Evolutionary conservation across 2,113 vertebrate species (phyloP).

Genomic region (Dicrurus megarhynchus): DNA sequence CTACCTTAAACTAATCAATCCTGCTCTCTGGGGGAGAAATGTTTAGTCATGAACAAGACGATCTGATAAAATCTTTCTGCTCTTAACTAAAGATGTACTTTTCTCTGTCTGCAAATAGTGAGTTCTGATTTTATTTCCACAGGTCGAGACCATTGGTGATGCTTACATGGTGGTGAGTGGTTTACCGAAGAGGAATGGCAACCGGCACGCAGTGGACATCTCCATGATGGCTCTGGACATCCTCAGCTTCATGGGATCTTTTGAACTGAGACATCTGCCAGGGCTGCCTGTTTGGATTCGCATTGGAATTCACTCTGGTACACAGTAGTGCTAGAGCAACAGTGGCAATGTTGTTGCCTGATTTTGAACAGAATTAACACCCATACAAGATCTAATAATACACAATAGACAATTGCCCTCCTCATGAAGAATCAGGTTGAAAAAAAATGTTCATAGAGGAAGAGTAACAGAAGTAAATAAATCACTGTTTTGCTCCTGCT

Average conservation of each 20-base stretch:
- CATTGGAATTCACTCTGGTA: conserved; percentile 98
- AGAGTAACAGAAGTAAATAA: neutral
- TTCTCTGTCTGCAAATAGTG: neutral
- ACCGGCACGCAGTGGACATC: conserved; percentile 92
- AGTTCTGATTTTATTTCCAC: conserved; percentile 13
- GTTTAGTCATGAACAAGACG: neutral
- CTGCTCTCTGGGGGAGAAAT: neutral
- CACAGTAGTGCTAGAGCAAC: neutral
- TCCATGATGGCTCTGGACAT: conserved; percentile 96
- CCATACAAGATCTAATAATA: neutral
- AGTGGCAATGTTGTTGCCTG: neutral
- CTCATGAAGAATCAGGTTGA: neutral
- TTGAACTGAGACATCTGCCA: conserved; percentile 89
- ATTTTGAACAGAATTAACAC: neutral
- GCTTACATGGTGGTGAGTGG: conserved; percentile 98
- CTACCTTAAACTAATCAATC: neutral
- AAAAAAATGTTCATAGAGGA: neutral
- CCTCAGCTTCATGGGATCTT: conserved; percentile 92
- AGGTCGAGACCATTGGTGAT: conserved; percentile 98
- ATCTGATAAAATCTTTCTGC: neutral
- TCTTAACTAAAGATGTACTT: neutral
- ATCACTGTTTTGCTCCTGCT: neutral
- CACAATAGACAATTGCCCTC: neutral
- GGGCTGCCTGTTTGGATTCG: conserved; percentile 96
- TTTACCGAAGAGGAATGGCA: conserved; percentile 90